Evolutionary conservation across 1,140 invertebrate species (phyloP), one percentile per base, ranked within the genome.

Genomic region (Coenobita brevimanus): DNA sequence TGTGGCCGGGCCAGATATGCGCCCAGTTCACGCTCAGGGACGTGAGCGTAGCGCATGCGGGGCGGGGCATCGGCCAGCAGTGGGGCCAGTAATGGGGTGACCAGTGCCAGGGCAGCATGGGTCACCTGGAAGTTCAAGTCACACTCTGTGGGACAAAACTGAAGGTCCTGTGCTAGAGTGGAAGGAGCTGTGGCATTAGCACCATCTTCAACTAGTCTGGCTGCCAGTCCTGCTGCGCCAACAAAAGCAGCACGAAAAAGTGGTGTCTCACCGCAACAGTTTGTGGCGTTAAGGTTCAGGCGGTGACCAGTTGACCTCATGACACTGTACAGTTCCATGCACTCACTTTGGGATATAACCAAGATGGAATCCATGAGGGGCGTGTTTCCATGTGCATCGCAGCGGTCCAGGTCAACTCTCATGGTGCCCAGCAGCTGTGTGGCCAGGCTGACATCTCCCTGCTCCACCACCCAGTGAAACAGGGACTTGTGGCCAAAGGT

Each of bases 401-500:
- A 76, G 10, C 81, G 67, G 69, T 88, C 82, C 15, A 88, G 46
- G 36, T 88, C 75, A 30, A 88, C 86, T 75, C 86, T 75, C 43
- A 46, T 82, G 3, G 86, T 82, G 36, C 62, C 54, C 17, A 88
- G 54, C 33, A 88, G 67, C 21, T 79, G 36, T 27, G 81, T 88
- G 21, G 79, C 69, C 2, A 88, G 54, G 2, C 27, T 69, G 21
- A 82, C 60, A 62, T 88, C 84, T n/a, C 79, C 86, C 50, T 88
- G 86, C 82, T 88, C 86, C 8, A 54, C 54, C 30, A 88, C 80
- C 86, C 86, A 88, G 54, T 88, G 86, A 41, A 88, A 88, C 15
- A 88, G 71, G 43, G 86, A 75, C 62, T 88, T 88, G 54, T 88
- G 79, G 21, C 46, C 41, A 88, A 88, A 88, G 4, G 86, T 88